Evolutionary conservation across 2,113 vertebrate species (phyloP), one percentile per base, ranked within the genome.

Genomic region (Lagopus muta): DNA sequence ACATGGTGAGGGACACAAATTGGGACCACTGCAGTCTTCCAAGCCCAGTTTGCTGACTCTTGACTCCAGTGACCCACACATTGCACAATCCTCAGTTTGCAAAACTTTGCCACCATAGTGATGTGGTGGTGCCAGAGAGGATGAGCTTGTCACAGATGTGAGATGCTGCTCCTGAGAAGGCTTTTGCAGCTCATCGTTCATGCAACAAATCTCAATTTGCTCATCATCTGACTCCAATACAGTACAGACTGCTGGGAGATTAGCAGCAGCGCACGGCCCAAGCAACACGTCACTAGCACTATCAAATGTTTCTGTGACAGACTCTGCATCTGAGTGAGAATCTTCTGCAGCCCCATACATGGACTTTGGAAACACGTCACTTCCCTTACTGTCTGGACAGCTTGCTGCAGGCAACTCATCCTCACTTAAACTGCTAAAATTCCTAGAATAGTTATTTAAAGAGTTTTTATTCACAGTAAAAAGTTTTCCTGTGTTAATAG

Each of bases 381-480:
- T 75, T 28, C 90, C 96, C 24, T 97, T 93, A 1, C 40, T 76
- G 89, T 88, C 76, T 34, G 87, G 87, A 24, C 50, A 77, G 60
- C 87, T 97, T 7, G 93, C 89, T 50, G 92, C 45, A 36, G 91
- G 92, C 30, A 83, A 34, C 20, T 92, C 96, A 24, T 98, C 98
- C 86, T 98, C 97, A 4, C 93, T 97, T 32, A 98, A 91, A 70
- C 72, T 97, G 95, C 97, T 98, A 30, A 98, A 97, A 92, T 98
- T 98, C 83, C 98, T 97, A 27, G 98, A 99, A 89, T 99, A 99
- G 96, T 96, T 98, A 95, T 97, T 98, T 78, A 99, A 60, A 84
- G 98, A 98, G 83, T 70, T 98, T 92, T 98, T 98, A 83, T 98
- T 98, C 86, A 97, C 97, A 95, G 97, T 97, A 83, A 98, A 97